phyloP scores from a whole-genome alignment of 2,113 vertebrate species.

The Phalacrocorax pelagicus region DNA sequence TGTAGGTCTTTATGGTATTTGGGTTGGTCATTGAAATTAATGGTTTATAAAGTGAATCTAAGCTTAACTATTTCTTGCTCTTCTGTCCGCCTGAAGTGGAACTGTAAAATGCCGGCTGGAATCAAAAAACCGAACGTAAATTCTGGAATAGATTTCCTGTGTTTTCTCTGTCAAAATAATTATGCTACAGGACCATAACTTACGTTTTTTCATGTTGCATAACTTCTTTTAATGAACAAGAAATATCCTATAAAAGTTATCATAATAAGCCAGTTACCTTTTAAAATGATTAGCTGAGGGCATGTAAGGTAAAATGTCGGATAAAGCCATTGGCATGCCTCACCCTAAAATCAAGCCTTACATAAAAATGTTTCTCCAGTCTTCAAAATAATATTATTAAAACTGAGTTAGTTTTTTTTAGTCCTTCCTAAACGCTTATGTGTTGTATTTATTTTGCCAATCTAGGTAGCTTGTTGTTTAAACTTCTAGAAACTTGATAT shows the following conservation, averaged over 20 bases:
- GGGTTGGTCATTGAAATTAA: conserved; percentile 15
- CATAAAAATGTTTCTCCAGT: neutral
- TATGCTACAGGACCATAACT: neutral
- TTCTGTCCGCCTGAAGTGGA: neutral
- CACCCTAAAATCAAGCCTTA: neutral
- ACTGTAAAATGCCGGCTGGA: neutral
- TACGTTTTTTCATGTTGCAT: neutral
- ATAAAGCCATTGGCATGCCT: neutral
- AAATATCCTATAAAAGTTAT: neutral
- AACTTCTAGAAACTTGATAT: neutral
- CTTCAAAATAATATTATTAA: neutral
- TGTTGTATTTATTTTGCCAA: neutral
- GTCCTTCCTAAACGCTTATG: neutral
- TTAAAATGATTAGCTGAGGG: neutral
- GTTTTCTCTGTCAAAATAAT: neutral
- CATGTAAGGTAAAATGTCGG: neutral
- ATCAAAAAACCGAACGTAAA: neutral
- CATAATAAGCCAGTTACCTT: neutral
- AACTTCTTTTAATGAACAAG: neutral
- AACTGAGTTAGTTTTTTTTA: neutral
- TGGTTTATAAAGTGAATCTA: conserved; percentile 26
- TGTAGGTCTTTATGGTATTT: conserved; percentile 52
- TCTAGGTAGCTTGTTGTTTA: neutral
- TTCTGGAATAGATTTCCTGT: neutral
- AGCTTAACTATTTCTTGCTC: conserved; percentile 51